Percentiles rank a stretch among this genome's conserved stretches.
Evolutionary conservation across 2,888 invertebrate species (phyloP).

Genomic region (Polydrusus tereticollis): DNA sequence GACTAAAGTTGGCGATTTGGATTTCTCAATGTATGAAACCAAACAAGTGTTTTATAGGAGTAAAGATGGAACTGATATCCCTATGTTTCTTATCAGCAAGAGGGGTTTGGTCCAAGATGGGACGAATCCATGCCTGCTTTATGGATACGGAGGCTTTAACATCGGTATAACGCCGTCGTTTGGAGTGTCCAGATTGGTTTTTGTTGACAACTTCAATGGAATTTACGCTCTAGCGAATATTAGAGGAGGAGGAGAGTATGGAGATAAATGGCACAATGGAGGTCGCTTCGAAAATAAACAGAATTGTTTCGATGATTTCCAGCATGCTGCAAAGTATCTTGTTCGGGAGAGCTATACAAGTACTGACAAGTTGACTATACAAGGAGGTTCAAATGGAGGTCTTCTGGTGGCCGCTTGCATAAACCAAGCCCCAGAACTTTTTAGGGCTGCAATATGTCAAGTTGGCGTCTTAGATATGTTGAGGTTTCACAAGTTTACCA

Average conservation of each 20-base stretch:
- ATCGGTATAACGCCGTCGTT: conserved; percentile 92
- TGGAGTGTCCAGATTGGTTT: conserved; percentile 87
- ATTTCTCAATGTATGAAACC: conserved; percentile 83
- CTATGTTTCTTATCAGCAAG: conserved; percentile 93
- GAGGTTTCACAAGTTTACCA: conserved; percentile 97
- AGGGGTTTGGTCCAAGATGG: conserved; percentile 79
- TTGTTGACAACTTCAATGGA: conserved; percentile 91
- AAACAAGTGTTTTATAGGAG: conserved; percentile 93
- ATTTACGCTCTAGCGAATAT: conserved; percentile 94
- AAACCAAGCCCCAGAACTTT: conserved; percentile 95
- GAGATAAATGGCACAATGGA: conserved; percentile 96
- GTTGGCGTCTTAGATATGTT: conserved; percentile 98
- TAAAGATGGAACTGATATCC: conserved; percentile 93
- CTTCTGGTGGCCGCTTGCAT: conserved; percentile 92
- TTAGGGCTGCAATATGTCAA: conserved; percentile 92
- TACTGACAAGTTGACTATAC: conserved; percentile 82
- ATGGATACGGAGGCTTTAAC: conserved; percentile 98
- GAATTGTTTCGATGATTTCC: conserved; percentile 98
- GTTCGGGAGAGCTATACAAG: conserved; percentile 83
- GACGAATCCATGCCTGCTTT: conserved; percentile 86
- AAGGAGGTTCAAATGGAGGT: conserved; percentile 98
- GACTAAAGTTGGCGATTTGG: conserved; percentile 86
- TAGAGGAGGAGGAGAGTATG: conserved; percentile 97
- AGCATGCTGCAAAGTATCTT: conserved; percentile 90
- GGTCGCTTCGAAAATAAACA: conserved; percentile 94